Conservation (phyloP, 1,140 invertebrate genomes). For the Zeugodacus cucurbitae region DNA sequence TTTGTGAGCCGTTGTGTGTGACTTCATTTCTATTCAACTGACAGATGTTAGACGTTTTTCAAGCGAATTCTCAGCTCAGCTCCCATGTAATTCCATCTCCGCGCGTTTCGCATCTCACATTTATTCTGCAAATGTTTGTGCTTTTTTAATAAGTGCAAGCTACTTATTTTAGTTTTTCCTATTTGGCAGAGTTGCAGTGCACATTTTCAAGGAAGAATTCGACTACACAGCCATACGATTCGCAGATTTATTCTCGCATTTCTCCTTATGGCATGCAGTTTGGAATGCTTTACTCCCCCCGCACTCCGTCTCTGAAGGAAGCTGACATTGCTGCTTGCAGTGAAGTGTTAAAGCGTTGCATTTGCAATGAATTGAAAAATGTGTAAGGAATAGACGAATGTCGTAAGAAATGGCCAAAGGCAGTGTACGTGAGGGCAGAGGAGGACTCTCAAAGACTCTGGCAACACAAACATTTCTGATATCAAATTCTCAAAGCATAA, state of each 20-base stretch:
- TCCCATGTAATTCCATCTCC: not conserved
- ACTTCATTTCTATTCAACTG: constrained; percentile 10
- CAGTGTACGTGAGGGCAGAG: not conserved
- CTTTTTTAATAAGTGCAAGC: not conserved
- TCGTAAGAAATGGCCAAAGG: not conserved
- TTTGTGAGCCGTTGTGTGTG: not conserved
- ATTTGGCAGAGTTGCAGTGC: not conserved
- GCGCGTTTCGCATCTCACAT: not conserved
- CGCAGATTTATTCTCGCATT: constrained; percentile 22
- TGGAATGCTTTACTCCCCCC: not conserved
- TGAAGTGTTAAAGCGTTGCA: not conserved
- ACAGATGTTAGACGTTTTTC: constrained; percentile 27
- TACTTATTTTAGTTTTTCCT: not conserved
- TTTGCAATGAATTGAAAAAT: constrained; percentile 7
- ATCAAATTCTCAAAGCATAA: not conserved
- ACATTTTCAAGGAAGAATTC: not conserved
- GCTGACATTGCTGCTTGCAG: not conserved
- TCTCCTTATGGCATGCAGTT: not conserved
- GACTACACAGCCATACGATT: not conserved
- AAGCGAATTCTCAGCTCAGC: not conserved
- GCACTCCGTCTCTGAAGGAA: not conserved
- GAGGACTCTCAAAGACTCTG: not conserved
- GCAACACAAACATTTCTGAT: not conserved
- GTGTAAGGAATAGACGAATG: not conserved
- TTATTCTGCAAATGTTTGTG: not conserved